Evolutionary conservation across 2,797 vertebrate species (phyloP), one percentile per base, ranked within the genome.

Genomic region (Furcifer pardalis): DNA sequence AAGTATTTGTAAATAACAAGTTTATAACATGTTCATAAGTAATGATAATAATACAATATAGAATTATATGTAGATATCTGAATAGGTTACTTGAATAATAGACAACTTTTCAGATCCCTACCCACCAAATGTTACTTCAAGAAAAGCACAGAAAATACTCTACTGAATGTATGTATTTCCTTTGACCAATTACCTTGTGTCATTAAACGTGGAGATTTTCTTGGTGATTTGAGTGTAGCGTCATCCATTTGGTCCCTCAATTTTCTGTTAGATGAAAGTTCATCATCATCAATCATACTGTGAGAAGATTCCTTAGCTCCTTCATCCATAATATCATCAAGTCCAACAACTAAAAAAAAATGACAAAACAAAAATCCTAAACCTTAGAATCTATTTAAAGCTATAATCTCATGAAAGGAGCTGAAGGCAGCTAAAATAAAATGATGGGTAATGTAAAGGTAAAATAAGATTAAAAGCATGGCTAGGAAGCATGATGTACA

Each of bases 291-390:
- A 88, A 96, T 93, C 83, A 94, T 89, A 88, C 95, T 94, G 75
- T 96, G 95, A 87, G 92, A 95, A 92, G 96, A 92, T 91, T 97
- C 95, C 94, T 97, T 97, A 94, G 96, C 94, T 91, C 95, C 95
- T 93, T 95, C 95, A 92, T 96, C 96, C 92, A 96, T 97, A 95
- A 96, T 97, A 91, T 96, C 96, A 95, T 97, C 95, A 88, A 97
- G 95, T 95, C 94, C 97, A 96, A 95, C 92, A 94, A 96, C 96
- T 96, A 92, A 78, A 92, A 92, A 92, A 91, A 90, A 85, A 75
- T 92, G 83, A 91, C 25, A 94, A 90, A 84, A 91, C 46, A 82
- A 77, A 92, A 56, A 87, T 74, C 59, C 90, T 91, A 91, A 92
- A 94, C 92, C 82, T 93, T 89, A 88, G 90, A 90, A 76, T 77